phyloP scores from a whole-genome alignment of 2,113 vertebrate genomes.

The Hystrix cristata region DNA sequence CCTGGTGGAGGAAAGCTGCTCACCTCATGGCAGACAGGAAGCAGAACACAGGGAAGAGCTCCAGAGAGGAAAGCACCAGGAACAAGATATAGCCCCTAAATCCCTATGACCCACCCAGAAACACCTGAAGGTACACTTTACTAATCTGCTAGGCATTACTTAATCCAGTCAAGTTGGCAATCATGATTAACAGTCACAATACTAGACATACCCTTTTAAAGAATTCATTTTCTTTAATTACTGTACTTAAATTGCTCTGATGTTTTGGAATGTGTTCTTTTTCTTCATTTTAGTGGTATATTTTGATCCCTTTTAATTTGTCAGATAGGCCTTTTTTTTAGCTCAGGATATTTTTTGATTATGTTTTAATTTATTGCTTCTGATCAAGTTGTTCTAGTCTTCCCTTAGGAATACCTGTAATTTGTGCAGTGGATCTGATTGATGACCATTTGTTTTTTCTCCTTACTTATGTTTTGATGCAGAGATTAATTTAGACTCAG shows the following conservation, averaged over 20 bases:
- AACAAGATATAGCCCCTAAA: neutral
- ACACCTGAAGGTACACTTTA: neutral
- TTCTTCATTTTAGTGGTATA: slow-evolving; percentile 25
- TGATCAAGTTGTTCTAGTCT: neutral
- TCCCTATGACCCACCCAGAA: neutral
- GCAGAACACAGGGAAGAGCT: neutral
- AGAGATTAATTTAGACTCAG: neutral
- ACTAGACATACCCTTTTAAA: neutral
- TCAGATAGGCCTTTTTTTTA: neutral
- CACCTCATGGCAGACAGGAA: neutral
- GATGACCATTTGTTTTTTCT: neutral
- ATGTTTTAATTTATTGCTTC: slow-evolving; percentile 25
- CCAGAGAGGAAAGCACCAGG: neutral
- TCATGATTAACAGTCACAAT: neutral
- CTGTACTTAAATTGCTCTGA: neutral
- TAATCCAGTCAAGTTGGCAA: neutral
- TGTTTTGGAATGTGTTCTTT: neutral
- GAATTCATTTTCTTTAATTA: neutral
- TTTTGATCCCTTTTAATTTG: slow-evolving; percentile 25
- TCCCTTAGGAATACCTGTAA: neutral
- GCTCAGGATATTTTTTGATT: neutral
- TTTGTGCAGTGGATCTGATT: neutral
- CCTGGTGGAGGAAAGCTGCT: neutral
- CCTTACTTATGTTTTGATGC: slow-evolving; percentile 19
- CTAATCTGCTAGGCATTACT: neutral